These are phyloP conservation scores for Pachyramphus minor DNA, from an alignment of 2,113 vertebrate genomes.

Conservation along the genomic window DNA sequence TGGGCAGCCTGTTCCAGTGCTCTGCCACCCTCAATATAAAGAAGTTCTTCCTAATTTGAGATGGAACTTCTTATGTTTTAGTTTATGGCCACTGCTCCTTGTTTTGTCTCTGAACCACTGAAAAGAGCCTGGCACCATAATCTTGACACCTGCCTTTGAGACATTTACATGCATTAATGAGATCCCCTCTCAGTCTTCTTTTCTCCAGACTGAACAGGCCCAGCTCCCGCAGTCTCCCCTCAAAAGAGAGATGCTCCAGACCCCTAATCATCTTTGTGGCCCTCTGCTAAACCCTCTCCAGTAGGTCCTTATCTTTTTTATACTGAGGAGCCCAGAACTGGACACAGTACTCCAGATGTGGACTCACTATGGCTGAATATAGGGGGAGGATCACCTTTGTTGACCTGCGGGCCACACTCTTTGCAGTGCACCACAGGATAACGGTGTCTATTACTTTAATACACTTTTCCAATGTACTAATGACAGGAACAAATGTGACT, in stretches of 20 bases:
- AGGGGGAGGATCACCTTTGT: background rate
- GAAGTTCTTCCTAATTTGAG: background rate
- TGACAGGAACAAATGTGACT: background rate
- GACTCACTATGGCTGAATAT: background rate
- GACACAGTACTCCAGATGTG: background rate
- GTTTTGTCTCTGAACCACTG: background rate
- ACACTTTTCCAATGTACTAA: background rate
- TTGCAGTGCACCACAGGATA: background rate
- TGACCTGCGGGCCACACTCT: fast-evolving
- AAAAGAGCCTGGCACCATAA: background rate
- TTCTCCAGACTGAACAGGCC: background rate
- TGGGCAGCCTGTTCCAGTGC: background rate
- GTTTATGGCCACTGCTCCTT: background rate
- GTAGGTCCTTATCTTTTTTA: background rate
- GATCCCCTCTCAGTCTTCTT: background rate
- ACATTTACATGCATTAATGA: background rate
- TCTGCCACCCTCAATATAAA: background rate
- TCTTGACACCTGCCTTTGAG: background rate
- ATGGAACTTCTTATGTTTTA: background rate
- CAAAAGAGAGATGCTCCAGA: background rate
- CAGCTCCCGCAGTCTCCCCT: background rate
- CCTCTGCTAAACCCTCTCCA: background rate
- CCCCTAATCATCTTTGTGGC: background rate
- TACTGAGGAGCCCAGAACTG: background rate
- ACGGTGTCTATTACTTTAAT: background rate